Percentiles rank a stretch among this genome's conserved stretches.
phyloP scores from a whole-genome alignment of 2,113 vertebrate genomes.

The Trachemys scripta region DNA sequence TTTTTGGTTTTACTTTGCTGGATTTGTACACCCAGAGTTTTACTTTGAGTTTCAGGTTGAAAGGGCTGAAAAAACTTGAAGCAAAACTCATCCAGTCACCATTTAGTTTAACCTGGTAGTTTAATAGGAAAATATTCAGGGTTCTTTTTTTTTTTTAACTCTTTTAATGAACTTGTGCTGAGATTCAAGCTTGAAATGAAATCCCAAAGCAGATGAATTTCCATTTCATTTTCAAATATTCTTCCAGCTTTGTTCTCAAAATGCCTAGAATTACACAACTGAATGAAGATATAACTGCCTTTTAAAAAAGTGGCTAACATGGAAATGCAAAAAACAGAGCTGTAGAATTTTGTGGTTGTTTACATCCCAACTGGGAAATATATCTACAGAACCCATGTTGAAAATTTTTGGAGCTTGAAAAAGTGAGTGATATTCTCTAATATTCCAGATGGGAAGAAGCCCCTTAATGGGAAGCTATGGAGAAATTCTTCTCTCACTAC shows the following conservation, averaged over 20 bases:
- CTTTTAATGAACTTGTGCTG: not conserved
- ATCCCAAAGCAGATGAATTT: not conserved
- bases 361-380: not conserved
- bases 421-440: not conserved
- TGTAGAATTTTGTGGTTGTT: not conserved
- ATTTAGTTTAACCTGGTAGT: not conserved
- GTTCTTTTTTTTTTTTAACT: not conserved
- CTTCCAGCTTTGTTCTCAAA: not conserved
- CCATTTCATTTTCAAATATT: accelerated
- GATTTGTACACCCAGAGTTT: not conserved
- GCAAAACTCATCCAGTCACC: not conserved
- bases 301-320: not conserved
- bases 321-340: not conserved
- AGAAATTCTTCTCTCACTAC: not conserved
- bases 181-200: not conserved
- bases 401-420: not conserved
- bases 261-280: not conserved
- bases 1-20: not conserved
- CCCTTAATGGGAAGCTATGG: not conserved
- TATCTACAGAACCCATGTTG: not conserved
- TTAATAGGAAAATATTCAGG: not conserved
- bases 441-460: not conserved
- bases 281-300: not conserved
- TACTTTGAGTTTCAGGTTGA: not conserved
- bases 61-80: not conserved